Evolutionary conservation across 2,888 invertebrate species (phyloP).

Genomic region (Tipula confusa): DNA sequence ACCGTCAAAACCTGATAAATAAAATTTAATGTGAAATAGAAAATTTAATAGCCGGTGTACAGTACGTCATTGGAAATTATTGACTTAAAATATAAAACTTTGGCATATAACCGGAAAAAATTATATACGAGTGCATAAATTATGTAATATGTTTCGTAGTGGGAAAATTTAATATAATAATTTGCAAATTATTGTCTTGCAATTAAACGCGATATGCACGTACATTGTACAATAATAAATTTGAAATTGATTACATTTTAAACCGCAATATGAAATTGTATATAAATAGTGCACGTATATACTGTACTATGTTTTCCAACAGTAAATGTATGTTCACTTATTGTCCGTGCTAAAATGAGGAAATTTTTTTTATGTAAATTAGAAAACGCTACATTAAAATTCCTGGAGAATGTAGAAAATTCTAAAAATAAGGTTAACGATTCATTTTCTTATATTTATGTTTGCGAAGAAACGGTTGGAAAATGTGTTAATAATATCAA

Average conservation of each 20-base stretch:
- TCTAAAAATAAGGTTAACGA: conserved; percentile 20
- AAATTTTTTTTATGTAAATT: background rate
- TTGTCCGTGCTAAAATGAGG: background rate
- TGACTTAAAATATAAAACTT: too few species aligned
- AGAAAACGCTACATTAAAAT: background rate
- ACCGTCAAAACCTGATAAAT: background rate
- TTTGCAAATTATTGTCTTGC: background rate
- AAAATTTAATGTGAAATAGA: background rate
- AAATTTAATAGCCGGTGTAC: too few species aligned
- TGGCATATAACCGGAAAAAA: too few species aligned
- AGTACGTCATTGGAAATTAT: background rate
- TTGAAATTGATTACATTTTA: background rate
- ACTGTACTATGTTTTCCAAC: background rate
- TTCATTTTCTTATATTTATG: background rate
- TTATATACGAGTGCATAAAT: too few species aligned
- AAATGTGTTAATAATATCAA: background rate
- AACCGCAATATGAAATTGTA: background rate
- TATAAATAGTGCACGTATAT: background rate
- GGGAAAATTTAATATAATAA: background rate
- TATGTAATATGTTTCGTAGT: too few species aligned
- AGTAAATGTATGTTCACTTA: background rate
- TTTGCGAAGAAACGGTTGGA: background rate
- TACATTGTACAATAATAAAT: background rate
- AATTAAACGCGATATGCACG: too few species aligned
- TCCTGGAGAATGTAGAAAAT: background rate